A percentile compares a stretch with the other conserved stretches of the same genome.
Conservation (phyloP, 23 tunicate genomes). For the Pegea sp. region DNA sequence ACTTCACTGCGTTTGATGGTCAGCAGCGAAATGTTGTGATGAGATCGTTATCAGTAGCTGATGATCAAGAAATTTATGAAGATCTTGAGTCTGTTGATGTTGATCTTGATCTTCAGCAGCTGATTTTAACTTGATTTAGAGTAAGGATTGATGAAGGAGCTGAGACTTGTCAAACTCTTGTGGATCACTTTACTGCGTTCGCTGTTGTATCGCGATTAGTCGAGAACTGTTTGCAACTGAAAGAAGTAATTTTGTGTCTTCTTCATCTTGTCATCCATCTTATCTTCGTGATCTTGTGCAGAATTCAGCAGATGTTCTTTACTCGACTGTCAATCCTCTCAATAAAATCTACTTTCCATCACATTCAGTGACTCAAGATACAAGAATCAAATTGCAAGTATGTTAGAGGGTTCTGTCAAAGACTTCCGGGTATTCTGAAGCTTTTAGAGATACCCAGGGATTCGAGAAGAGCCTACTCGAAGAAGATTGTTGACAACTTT, state of each 20-base stretch:
- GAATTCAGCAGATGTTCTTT: neutral
- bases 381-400: neutral
- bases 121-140: neutral
- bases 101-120: neutral
- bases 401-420: too few relatives aligned
- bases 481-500: slow-evolving; percentile 1
- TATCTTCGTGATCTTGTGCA: too few relatives aligned
- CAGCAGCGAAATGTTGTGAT: neutral
- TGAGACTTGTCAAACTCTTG: neutral
- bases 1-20: neutral
- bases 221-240: slow-evolving; percentile 3
- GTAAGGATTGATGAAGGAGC: neutral
- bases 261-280: too few relatives aligned
- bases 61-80: neutral
- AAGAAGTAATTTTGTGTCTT: slow-evolving; percentile 2
- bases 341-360: neutral
- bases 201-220: slow-evolving; percentile 24
- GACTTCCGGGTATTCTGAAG: too few relatives aligned
- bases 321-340: neutral
- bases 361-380: neutral
- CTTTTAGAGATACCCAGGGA: too few relatives aligned
- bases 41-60: neutral
- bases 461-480: neutral
- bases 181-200: slow-evolving; percentile 20
- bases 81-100: neutral